Conservation (phyloP, 2,888 invertebrate genomes). For the Invenusta paracnida region DNA sequence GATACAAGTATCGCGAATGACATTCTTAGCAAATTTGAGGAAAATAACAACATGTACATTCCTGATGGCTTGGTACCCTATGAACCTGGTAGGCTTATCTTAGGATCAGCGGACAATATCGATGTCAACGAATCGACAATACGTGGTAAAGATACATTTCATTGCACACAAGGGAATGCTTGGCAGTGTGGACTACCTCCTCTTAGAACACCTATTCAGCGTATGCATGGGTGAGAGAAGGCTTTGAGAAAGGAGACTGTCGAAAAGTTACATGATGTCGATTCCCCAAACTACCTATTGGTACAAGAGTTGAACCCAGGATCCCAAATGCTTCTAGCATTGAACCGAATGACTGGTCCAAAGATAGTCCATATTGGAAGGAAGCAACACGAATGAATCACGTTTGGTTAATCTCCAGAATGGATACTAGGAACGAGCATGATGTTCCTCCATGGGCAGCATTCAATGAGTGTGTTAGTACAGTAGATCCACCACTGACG, state of each 20-base stretch:
- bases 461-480: neutral
- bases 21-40: neutral
- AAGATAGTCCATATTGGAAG: neutral
- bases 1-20: neutral
- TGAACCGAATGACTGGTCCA: neutral
- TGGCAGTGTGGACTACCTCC: neutral
- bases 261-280: neutral
- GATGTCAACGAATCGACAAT: too few species aligned
- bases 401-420: neutral
- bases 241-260: neutral
- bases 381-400: neutral
- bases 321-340: neutral
- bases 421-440: neutral
- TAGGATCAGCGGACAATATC: neutral
- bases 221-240: neutral
- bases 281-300: neutral
- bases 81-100: neutral
- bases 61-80: neutral
- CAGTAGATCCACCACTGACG: neutral
- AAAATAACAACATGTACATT: neutral
- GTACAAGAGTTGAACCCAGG: neutral
- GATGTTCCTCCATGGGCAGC: neutral
- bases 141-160: too few species aligned
- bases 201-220: neutral
- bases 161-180: too few species aligned